These are phyloP conservation scores for Osmerus eperlanus DNA, from an alignment of 2,113 vertebrate species.

Conservation along the genomic window DNA sequence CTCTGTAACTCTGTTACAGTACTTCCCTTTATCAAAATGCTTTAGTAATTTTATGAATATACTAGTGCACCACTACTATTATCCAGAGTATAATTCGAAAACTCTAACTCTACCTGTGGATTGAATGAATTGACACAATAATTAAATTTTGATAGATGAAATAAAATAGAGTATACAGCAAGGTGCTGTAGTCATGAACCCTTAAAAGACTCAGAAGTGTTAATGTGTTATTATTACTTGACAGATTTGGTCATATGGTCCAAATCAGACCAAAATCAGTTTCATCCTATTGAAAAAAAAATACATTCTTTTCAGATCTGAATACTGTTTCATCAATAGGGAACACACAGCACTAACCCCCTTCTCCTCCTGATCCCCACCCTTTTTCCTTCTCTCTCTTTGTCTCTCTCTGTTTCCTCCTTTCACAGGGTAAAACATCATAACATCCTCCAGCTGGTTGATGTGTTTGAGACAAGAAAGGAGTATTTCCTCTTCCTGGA, in stretches of 20 bases:
- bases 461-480: constrained; percentile 95
- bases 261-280: background rate
- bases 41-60: no score
- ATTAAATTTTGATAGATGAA: background rate
- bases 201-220: constrained; percentile 9
- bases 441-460: constrained; percentile 95
- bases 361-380: background rate
- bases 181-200: background rate
- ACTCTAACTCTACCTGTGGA: background rate
- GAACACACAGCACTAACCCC: background rate
- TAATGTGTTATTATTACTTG: background rate
- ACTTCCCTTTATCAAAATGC: no score
- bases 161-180: background rate
- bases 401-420: constrained; percentile 1
- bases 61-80: background rate
- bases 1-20: background rate
- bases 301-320: no score
- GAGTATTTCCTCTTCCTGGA: constrained; percentile 98
- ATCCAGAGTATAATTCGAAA: background rate
- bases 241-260: background rate
- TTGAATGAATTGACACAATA: background rate
- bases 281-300: no score
- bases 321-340: no score
- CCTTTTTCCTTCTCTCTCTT: background rate
- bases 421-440: constrained; percentile 92